phyloP scores from a whole-genome alignment of 2,797 vertebrate genomes.

The Apogon hyalosoma region DNA sequence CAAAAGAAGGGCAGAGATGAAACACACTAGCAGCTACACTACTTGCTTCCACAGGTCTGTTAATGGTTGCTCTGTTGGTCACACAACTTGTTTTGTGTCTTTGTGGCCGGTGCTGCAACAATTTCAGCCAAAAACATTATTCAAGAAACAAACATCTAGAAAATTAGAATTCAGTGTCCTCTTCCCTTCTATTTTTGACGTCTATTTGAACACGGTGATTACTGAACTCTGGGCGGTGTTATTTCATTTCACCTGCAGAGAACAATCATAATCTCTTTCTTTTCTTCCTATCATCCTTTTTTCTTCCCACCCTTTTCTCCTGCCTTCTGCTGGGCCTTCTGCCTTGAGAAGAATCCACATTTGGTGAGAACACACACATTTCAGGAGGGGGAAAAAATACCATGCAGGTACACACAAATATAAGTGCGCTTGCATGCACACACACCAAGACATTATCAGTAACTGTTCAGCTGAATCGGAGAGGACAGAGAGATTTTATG shows the following conservation, averaged over 20 bases:
- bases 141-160: conserved; percentile 12
- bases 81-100: background rate
- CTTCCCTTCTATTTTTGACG: conserved; percentile 36
- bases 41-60: conserved; percentile 32
- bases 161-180: conserved; percentile 46
- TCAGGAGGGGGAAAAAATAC: conserved; percentile 35
- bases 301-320: conserved; percentile 9
- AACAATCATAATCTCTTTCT: conserved; percentile 57
- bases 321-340: conserved; percentile 45
- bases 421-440: conserved; percentile 1
- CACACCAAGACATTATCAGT: conserved; percentile 27
- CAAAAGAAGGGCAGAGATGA: conserved; percentile 7
- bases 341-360: conserved; percentile 61
- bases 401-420: conserved; percentile 18
- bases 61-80: conserved; percentile 10
- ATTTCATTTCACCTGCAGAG: conserved; percentile 61
- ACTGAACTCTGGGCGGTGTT: conserved; percentile 43
- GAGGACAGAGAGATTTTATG: conserved; percentile 21
- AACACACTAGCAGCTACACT: background rate
- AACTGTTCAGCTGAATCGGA: conserved; percentile 51
- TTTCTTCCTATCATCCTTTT: conserved; percentile 26
- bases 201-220: conserved; percentile 50
- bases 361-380: conserved; percentile 48
- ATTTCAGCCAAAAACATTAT: conserved; percentile 12
- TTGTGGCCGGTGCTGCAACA: background rate